Conservation (phyloP, 2,888 invertebrate genomes). For the Lithophane socia region DNA sequence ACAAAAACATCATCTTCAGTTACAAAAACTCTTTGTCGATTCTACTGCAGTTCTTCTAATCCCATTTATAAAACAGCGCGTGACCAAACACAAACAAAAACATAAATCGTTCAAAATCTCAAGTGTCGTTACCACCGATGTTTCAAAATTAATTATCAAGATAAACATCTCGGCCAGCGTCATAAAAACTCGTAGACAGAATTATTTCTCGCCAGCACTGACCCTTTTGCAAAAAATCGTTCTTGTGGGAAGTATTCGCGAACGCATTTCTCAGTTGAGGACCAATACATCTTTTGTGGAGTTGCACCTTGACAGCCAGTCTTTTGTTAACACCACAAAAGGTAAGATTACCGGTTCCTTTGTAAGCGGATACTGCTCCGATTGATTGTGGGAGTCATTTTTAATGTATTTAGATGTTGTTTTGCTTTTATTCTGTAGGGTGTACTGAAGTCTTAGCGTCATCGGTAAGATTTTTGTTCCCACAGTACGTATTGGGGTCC, state of each 20-base stretch:
- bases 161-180: slow-evolving; percentile 51
- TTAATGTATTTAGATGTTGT: slow-evolving; percentile 64
- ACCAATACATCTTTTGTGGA: slow-evolving; percentile 74
- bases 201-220: slow-evolving; percentile 57
- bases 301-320: slow-evolving; percentile 79
- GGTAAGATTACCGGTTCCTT: slow-evolving; percentile 80
- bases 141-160: slow-evolving; percentile 58
- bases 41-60: not conserved
- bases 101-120: slow-evolving; percentile 45
- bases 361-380: slow-evolving; percentile 78
- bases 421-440: slow-evolving; percentile 45
- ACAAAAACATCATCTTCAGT: not conserved
- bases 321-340: slow-evolving; percentile 77
- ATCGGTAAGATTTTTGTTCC: slow-evolving; percentile 26
- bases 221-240: slow-evolving; percentile 63
- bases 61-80: slow-evolving; percentile 20
- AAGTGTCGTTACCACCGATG: slow-evolving; percentile 34
- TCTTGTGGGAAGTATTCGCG: slow-evolving; percentile 71
- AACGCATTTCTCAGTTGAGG: slow-evolving; percentile 67
- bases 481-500: slow-evolving; percentile 18
- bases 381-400: slow-evolving; percentile 75
- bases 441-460: slow-evolving; percentile 12
- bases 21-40: not conserved
- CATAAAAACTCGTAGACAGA: slow-evolving; percentile 56
- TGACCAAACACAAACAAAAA: slow-evolving; percentile 31